Evolutionary conservation across 2,113 vertebrate genomes (phyloP).

Genomic region (Pachycephala philippinensis): DNA sequence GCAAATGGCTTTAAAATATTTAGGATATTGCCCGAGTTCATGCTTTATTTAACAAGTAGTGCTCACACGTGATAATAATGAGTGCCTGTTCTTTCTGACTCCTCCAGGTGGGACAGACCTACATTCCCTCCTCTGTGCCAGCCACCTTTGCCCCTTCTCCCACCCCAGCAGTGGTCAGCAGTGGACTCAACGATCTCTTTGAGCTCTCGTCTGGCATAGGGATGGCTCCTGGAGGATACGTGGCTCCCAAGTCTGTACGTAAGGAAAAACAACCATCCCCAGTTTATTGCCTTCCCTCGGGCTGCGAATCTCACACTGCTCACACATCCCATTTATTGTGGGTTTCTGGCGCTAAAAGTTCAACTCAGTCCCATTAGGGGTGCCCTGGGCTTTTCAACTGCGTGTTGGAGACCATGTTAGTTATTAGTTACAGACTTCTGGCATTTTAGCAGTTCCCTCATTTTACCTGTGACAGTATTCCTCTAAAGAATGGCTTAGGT

Average conservation of each 20-base stretch:
- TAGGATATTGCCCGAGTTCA: neutral
- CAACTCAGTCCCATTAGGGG: neutral
- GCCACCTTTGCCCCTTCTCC: slow-evolving; percentile 96
- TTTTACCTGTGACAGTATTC: neutral
- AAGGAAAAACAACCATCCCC: neutral
- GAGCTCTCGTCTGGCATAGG: slow-evolving; percentile 94
- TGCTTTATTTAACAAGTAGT: slow-evolving; percentile 7
- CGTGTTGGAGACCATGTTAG: neutral
- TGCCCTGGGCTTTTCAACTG: neutral
- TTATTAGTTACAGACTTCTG: neutral
- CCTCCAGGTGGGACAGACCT: slow-evolving; percentile 94
- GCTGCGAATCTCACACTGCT: neutral
- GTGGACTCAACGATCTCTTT: slow-evolving; percentile 94
- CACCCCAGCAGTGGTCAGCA: slow-evolving; percentile 89
- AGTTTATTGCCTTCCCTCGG: neutral
- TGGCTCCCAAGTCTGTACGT: slow-evolving; percentile 89
- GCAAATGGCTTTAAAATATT: slow-evolving; percentile 44
- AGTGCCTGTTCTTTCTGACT: neutral
- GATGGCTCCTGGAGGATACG: slow-evolving; percentile 88
- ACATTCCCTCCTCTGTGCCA: slow-evolving; percentile 92
- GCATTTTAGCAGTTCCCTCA: neutral
- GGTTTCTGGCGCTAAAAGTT: neutral
- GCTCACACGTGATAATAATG: neutral
- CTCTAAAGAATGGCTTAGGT: neutral
- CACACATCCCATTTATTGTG: neutral